Evolutionary conservation across 2,888 invertebrate species (phyloP), one percentile per base, ranked within the genome.

Genomic region (Drosophila imparisetae): DNA sequence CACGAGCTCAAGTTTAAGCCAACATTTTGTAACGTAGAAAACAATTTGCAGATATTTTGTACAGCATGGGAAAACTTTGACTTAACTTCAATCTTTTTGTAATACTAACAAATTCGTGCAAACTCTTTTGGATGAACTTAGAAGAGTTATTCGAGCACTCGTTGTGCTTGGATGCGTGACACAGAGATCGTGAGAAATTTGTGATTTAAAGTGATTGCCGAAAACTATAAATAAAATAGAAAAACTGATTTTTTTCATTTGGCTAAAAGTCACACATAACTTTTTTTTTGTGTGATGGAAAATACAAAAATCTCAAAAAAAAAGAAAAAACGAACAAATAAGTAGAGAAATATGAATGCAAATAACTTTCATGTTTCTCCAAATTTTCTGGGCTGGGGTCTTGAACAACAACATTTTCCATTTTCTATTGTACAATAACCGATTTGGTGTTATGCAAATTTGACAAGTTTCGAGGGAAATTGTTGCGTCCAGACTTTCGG

Each of bases 381-480:
- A 8, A 38, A 13, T 21, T 38, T 53, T 61, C 38, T 58, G 57
- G 27, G 24, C 30, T n/a, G 34, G 6, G 15, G 13, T 24, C n/a
- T 49, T 32, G 29, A 50, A 54, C 42, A 76, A 62, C 62, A 66
- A 18, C 21, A 7, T 54, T 77, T 77, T 63, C 80, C 77, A 75
- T 69, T 75, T 69, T 49, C 76, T 66, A 79, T 80, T 79, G 77
- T 77, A 77, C 65, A 70, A 77, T 70, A 75, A 63, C 30, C 75
- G 75, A 79, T 62, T 59, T 62, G 65, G 49, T 53, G 80, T 75
- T 77, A 77, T 77, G 77, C 80, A 80, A 77, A 77, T 80, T 80
- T 70, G 53, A 80, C 80, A 75, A 58, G 48, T 79, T 77, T 75
- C 52, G 66, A 49, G 66, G 80, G 76, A 75, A 80, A 77, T 74